These are phyloP conservation scores for Paralichthys olivaceus DNA, from an alignment of 2,113 vertebrate genomes.

Conservation along the genomic window DNA sequence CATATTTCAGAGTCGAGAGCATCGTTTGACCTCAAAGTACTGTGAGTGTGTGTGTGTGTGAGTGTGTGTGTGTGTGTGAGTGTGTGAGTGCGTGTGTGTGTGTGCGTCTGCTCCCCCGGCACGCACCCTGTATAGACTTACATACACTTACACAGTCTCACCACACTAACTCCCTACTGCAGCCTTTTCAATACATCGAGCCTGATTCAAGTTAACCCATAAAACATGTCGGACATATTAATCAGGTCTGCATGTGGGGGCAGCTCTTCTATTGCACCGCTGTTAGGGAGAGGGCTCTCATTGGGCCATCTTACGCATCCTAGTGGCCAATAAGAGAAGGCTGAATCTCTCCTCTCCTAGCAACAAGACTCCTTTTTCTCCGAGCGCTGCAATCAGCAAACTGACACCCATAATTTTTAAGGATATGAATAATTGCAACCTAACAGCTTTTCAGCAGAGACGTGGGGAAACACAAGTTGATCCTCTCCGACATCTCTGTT, in stretches of 20 bases:
- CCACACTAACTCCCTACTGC: conserved; percentile 55
- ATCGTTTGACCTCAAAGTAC: conserved; percentile 51
- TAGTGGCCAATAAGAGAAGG: conserved; percentile 83
- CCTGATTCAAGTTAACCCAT: conserved; percentile 83
- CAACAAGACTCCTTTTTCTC: conserved; percentile 88
- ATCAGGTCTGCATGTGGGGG: conserved; percentile 83
- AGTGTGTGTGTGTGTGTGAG: conserved; percentile 8
- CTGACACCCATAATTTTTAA: conserved; percentile 89
- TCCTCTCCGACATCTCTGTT: conserved; percentile 40
- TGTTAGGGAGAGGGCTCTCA: conserved; percentile 61
- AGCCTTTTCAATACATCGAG: conserved; percentile 73
- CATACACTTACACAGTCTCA: conserved; percentile 23
- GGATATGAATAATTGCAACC: conserved; percentile 87
- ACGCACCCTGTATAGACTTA: conserved; percentile 26
- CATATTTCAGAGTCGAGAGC: conserved; percentile 38
- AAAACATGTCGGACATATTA: conserved; percentile 89
- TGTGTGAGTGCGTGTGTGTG: background rate
- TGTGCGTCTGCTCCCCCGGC: conserved; percentile 14
- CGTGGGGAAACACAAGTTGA: conserved; percentile 73
- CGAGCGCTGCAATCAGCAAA: conserved; percentile 82
- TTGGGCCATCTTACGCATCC: conserved; percentile 83
- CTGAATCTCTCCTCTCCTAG: conserved; percentile 90
- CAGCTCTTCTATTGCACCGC: conserved; percentile 67
- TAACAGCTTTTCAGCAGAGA: conserved; percentile 72
- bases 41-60: background rate